phyloP scores from a whole-genome alignment of 2,113 vertebrate genomes.

The Ammodytes marinus region DNA sequence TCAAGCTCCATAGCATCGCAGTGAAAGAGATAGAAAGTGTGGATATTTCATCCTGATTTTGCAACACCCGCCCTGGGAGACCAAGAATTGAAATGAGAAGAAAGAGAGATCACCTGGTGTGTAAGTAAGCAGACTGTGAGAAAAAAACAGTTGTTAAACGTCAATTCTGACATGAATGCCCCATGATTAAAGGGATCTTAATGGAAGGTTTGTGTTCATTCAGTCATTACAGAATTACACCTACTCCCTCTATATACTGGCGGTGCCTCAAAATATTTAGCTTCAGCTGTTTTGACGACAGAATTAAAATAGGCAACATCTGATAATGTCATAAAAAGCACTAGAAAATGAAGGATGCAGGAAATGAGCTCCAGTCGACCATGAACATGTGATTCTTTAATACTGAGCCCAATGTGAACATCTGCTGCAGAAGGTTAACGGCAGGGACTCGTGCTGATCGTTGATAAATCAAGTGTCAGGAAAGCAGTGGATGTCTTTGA shows the following conservation, averaged over 20 bases:
- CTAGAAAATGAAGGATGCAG: background rate
- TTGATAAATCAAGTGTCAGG: conserved; percentile 44
- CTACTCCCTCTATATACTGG: background rate
- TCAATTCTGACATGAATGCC: background rate
- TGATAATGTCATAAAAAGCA: conserved; percentile 2
- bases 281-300: background rate
- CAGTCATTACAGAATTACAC: background rate
- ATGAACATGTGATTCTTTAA: conserved; percentile 10
- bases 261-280: background rate
- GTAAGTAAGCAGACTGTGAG: background rate
- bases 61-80: conserved; percentile 3
- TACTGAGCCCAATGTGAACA: conserved; percentile 12
- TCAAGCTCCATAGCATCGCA: conserved; percentile 42
- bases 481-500: conserved; percentile 33
- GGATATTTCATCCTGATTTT: conserved; percentile 56
- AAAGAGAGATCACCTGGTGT: background rate
- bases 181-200: background rate
- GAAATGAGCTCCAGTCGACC: background rate
- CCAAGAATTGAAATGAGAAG: conserved; percentile 22
- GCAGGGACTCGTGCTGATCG: conserved; percentile 15
- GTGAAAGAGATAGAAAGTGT: conserved; percentile 43
- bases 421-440: conserved; percentile 42
- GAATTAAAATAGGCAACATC: conserved; percentile 14
- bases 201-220: background rate
- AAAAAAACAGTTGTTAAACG: conserved; percentile 9